Evolutionary conservation across 64 coral and sea anemone species (phyloP), one percentile per base, ranked within the genome.

Genomic region (Hydrozoanthus tunicans): DNA sequence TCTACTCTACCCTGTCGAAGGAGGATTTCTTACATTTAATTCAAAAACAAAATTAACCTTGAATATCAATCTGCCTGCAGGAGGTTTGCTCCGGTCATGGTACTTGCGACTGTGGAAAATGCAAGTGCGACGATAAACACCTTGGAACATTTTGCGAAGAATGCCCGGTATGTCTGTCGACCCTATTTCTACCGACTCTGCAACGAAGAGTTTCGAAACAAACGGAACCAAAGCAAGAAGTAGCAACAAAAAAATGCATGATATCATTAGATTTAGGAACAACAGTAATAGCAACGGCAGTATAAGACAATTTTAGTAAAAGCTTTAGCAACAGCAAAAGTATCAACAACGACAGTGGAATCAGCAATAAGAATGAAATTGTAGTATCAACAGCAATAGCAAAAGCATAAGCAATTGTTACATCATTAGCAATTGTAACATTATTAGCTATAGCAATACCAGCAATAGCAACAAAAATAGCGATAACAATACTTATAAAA

Each of bases 91-190:
- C 83, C 60, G 53, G 65, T 1, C 54, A 59, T 74, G 83, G 83
- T 10, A 74, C n/a, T 2, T 86, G 83, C 15, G 68, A 17, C 11
- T 86, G 83, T 74, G 83, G 83, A 13, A 60, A 53, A 56, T 86
- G 83, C 24, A 86, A 74, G 9, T 86, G 83, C 14, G 25, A 71
- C 10, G 83, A 86, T 15, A 74, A 74, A 9, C 26, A 73, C 9
- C 72, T 24, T 6, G 83, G 83, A 7, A 11, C n/a, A 4, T 86
- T 58, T 55, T 86, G 83, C 70, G 83, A 86, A 51, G 83, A 86
- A 14, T 86, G 83, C 5, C 83, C 83, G 67, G 83, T 86, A 86
- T 3, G 83, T 86, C n/a, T 56, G 3, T 7, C 1, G 5, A 11
- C 58, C 0, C 57, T 80, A 17, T 61, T 80, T 27, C 51, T 25